Evolutionary conservation across 2,888 invertebrate genomes (phyloP).

Genomic region (Choristoneura rosaceana): DNA sequence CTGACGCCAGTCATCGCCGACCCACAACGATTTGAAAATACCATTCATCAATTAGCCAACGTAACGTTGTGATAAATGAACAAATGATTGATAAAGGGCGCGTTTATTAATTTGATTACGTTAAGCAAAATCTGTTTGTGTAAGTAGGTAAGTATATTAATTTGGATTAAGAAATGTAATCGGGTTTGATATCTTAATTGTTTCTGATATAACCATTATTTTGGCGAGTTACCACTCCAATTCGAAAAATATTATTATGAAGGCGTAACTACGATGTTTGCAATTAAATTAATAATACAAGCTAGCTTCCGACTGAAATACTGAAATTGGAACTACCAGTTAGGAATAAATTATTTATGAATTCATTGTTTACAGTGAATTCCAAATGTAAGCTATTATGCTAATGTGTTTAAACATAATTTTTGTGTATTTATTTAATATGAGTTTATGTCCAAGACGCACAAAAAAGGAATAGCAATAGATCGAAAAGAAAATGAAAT

Average conservation of each 20-base stretch:
- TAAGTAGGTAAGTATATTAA: not conserved
- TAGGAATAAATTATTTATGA: not conserved
- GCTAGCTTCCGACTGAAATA: not conserved
- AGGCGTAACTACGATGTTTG: too few relatives aligned
- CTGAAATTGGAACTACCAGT: not conserved
- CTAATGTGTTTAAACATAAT: too few relatives aligned
- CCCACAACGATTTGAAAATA: constrained; percentile 31
- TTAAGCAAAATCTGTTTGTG: not conserved
- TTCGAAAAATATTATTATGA: too few relatives aligned
- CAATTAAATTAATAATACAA: too few relatives aligned
- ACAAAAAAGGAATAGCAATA: too few relatives aligned
- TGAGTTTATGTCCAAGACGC: too few relatives aligned
- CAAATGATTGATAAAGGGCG: constrained; percentile 30
- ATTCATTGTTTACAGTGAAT: not conserved
- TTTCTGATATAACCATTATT: too few relatives aligned
- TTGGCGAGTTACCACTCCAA: too few relatives aligned
- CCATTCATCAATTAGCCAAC: constrained; percentile 41
- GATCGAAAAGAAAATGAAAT: too few relatives aligned
- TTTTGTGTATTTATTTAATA: too few relatives aligned
- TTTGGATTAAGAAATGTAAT: not conserved
- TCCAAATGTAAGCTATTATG: too few relatives aligned
- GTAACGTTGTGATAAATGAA: constrained; percentile 34
- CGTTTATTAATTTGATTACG: constrained; percentile 41
- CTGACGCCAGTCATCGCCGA: constrained; percentile 9
- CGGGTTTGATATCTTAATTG: not conserved